A percentile compares a stretch with the other conserved stretches of the same genome.
phyloP scores from a whole-genome alignment of 2,888 invertebrate species.

The Meliscaeva auricollis region DNA sequence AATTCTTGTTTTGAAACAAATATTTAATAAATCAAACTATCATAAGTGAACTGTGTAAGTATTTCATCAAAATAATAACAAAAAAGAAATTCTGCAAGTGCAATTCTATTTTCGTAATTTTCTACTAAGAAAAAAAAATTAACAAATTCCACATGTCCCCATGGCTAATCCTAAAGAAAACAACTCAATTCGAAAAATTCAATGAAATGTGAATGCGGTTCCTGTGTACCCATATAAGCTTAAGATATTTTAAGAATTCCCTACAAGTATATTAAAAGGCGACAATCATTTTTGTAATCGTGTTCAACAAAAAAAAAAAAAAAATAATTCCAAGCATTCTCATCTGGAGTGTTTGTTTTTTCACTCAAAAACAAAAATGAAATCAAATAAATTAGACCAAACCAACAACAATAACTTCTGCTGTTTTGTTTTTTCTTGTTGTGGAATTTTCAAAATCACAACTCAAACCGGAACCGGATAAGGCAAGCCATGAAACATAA shows the following conservation, averaged over 20 bases:
- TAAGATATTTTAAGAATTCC: slow-evolving; percentile 19
- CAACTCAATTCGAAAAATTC: neutral
- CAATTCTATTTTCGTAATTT: slow-evolving; percentile 6
- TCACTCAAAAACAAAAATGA: slow-evolving; percentile 17
- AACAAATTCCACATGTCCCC: neutral
- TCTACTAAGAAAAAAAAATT: neutral
- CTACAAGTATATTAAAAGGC: neutral
- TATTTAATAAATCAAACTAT: no score
- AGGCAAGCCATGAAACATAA: slow-evolving; percentile 58
- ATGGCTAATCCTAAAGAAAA: neutral
- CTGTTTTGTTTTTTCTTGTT: slow-evolving; percentile 47
- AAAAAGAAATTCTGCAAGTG: neutral
- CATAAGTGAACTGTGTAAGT: slow-evolving; percentile 6
- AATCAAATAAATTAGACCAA: slow-evolving; percentile 73
- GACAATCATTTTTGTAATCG: slow-evolving; percentile 43
- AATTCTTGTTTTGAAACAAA: no score
- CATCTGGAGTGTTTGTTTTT: slow-evolving; percentile 42
- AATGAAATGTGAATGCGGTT: neutral
- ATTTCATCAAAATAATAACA: slow-evolving; percentile 2
- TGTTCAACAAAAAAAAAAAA: slow-evolving; percentile 50
- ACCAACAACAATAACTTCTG: no score
- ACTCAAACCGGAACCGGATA: slow-evolving; percentile 58
- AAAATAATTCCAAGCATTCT: slow-evolving; percentile 65
- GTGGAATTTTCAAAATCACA: slow-evolving; percentile 48
- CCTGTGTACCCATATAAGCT: no score